phyloP scores from a whole-genome alignment of 2,888 invertebrate genomes.

The Drosophila koepferae region DNA sequence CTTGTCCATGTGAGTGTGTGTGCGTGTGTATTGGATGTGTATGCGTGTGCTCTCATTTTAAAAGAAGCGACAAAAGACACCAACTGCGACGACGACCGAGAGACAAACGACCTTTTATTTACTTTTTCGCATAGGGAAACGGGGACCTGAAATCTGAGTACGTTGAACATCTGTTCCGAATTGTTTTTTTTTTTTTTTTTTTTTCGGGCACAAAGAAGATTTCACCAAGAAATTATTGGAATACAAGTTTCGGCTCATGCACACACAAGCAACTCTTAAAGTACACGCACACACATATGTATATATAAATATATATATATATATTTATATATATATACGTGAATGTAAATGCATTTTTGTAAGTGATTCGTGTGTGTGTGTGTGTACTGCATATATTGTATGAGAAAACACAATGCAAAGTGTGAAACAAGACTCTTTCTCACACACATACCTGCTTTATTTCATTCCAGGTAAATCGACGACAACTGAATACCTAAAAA shows the following conservation, averaged over 20 bases:
- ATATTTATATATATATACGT: constrained; percentile 20
- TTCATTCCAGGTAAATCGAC: constrained; percentile 79
- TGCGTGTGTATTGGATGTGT: constrained; percentile 18
- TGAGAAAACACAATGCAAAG: constrained; percentile 68
- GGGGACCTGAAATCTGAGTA: constrained; percentile 70
- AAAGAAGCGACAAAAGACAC: constrained; percentile 43
- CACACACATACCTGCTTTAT: constrained; percentile 76
- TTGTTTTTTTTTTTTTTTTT: constrained; percentile 16
- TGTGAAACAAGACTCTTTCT: constrained; percentile 80
- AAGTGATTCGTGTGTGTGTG: constrained; percentile 15
- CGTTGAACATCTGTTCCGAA: constrained; percentile 72
- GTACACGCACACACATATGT: constrained; percentile 10
- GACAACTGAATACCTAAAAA: constrained; percentile 75
- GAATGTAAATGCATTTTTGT: constrained; percentile 48
- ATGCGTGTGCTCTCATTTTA: constrained; percentile 57
- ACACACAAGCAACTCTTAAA: constrained; percentile 34
- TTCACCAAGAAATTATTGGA: constrained; percentile 69
- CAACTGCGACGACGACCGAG: constrained; percentile 17
- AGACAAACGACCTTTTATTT: constrained; percentile 59
- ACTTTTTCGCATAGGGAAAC: constrained; percentile 53
- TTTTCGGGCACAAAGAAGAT: constrained; percentile 57
- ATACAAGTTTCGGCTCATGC: constrained; percentile 41
- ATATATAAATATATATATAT: neutral
- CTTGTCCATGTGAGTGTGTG: constrained; percentile 23
- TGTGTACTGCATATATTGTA: constrained; percentile 28